Conservation (phyloP, 2,113 vertebrate genomes). For the Lota lota region DNA sequence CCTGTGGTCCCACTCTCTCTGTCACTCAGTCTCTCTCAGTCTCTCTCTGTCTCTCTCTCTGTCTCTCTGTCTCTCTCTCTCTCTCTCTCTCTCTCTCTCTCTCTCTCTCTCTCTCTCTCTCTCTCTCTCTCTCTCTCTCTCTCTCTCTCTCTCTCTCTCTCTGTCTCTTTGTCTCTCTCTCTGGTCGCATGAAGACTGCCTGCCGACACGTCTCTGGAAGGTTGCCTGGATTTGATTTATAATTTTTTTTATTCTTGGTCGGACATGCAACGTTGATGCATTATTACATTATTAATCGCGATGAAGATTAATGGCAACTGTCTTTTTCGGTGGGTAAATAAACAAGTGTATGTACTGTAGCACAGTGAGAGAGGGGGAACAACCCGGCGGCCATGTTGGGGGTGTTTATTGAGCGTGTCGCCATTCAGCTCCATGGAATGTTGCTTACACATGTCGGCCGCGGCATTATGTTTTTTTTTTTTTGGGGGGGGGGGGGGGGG, state of each 20-base stretch:
- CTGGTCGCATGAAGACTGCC: conserved; percentile 73
- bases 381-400: conserved; percentile 22
- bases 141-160: no score
- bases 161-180: no score
- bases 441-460: conserved; percentile 45
- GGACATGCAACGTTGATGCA: conserved; percentile 25
- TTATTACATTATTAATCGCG: conserved; percentile 58
- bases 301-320: conserved; percentile 60
- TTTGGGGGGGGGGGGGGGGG: conserved; percentile 16
- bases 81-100: no score
- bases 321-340: conserved; percentile 58
- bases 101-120: no score
- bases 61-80: no score
- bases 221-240: conserved; percentile 37
- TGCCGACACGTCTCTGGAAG: conserved; percentile 52
- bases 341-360: conserved; percentile 52
- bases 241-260: conserved; percentile 33
- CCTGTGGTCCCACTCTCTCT: conserved; percentile 66
- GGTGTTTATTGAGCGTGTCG: conserved; percentile 47
- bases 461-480: conserved; percentile 43
- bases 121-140: no score
- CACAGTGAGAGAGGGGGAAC: conserved; percentile 22
- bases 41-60: no score
- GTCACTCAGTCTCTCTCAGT: no score
- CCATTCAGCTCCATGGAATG: conserved; percentile 53